These are phyloP conservation scores for Heliconius erato DNA, from an alignment of 2,888 invertebrate species.

Conservation along the genomic window DNA sequence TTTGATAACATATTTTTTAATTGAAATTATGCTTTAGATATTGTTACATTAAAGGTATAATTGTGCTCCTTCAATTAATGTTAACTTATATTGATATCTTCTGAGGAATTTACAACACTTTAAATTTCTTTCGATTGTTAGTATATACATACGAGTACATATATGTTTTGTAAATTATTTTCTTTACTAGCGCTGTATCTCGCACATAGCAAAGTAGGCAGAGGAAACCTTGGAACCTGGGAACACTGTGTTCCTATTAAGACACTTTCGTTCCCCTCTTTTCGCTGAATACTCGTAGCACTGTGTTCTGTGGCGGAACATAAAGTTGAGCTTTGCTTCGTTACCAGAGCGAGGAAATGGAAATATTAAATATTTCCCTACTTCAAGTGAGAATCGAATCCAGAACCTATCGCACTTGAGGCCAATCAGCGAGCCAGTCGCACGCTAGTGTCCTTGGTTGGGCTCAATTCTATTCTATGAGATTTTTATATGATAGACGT, in stretches of 20 bases:
- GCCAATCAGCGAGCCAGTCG: too few species aligned
- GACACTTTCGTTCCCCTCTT: too few species aligned
- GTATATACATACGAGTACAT: not conserved
- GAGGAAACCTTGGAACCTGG: not conserved
- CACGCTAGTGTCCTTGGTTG: too few species aligned
- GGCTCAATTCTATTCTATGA: too few species aligned
- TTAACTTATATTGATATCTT: not conserved
- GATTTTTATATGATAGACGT: too few species aligned
- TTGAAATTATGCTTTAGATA: not conserved
- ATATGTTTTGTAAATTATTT: not conserved
- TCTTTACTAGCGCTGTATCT: not conserved
- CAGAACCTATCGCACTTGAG: too few species aligned
- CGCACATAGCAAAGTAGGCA: not conserved
- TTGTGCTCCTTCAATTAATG: not conserved
- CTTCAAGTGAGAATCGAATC: too few species aligned
- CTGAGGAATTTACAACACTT: not conserved
- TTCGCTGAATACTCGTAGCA: too few species aligned
- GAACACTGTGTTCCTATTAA: not conserved
- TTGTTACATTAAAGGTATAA: not conserved
- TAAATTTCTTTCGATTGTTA: not conserved
- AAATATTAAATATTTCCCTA: too few species aligned
- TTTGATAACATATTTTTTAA: not conserved
- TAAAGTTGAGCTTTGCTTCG: too few species aligned
- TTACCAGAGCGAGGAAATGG: too few species aligned
- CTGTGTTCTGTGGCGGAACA: too few species aligned